A percentile compares a stretch with the other conserved stretches of the same genome.
Conservation (phyloP, 2,888 invertebrate genomes). For the Cryptus armator region DNA sequence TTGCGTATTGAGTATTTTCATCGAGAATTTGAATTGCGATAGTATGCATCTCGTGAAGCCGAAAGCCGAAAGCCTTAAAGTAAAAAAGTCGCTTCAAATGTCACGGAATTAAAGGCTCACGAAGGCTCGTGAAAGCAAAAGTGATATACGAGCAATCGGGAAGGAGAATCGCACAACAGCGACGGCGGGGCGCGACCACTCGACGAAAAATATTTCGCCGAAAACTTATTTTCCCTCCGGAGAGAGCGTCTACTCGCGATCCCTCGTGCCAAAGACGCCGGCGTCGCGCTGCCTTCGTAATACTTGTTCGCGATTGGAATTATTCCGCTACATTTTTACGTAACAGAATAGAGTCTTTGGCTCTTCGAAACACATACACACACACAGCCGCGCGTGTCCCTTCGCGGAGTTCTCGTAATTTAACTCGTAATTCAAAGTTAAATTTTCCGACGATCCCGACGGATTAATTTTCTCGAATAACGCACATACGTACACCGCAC, state of each 20-base stretch:
- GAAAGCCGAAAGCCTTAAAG: background rate
- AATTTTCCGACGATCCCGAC: slow-evolving; percentile 63
- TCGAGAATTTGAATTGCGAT: slow-evolving; percentile 36
- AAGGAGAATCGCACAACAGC: background rate
- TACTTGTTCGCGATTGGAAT: slow-evolving; percentile 55
- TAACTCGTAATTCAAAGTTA: slow-evolving; percentile 62
- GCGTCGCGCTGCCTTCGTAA: background rate
- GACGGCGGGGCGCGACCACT: slow-evolving; percentile 4
- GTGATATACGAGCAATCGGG: slow-evolving; percentile 58
- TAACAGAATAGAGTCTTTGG: slow-evolving; percentile 8
- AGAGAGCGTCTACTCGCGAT: background rate
- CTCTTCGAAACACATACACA: slow-evolving; percentile 1
- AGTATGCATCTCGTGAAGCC: slow-evolving; percentile 24
- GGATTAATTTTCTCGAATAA: slow-evolving; percentile 73
- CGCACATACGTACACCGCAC: slow-evolving; percentile 29
- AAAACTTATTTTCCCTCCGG: slow-evolving; percentile 56
- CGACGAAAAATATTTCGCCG: slow-evolving; percentile 48
- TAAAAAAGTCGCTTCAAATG: slow-evolving; percentile 36
- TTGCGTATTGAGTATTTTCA: background rate
- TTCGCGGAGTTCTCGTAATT: slow-evolving; percentile 50
- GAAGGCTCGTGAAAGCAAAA: slow-evolving; percentile 31
- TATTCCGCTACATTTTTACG: slow-evolving; percentile 56
- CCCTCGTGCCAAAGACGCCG: slow-evolving; percentile 19
- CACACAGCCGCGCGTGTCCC: background rate
- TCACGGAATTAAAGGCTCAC: slow-evolving; percentile 57